phyloP scores from a whole-genome alignment of 2,888 invertebrate species.

The Tinea semifulvella region DNA sequence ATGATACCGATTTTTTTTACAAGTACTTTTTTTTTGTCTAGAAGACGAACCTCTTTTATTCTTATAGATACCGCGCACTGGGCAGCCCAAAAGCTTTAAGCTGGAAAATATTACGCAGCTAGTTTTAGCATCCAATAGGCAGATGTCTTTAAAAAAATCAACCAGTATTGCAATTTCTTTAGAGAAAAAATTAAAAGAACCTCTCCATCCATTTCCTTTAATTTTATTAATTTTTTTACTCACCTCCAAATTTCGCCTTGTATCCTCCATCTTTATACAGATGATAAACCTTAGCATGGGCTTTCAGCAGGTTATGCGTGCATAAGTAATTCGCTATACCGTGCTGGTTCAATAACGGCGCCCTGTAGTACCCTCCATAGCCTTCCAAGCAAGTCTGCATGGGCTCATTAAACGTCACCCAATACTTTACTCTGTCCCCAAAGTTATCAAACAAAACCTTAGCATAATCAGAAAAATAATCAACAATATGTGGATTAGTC shows the following conservation, averaged over 20 bases:
- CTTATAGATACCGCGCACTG: too few relatives aligned
- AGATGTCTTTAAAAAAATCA: too few relatives aligned
- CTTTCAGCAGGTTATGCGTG: constrained; percentile 75
- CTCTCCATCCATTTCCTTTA: too few relatives aligned
- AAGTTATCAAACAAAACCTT: constrained; percentile 68
- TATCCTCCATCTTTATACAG: constrained; percentile 69
- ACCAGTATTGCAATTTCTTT: too few relatives aligned
- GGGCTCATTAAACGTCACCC: constrained; percentile 85
- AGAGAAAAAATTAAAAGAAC: too few relatives aligned
- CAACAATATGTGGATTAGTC: constrained; percentile 71
- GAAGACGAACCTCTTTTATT: too few relatives aligned
- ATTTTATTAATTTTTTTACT: too few relatives aligned
- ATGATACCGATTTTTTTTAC: too few relatives aligned
- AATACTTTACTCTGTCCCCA: constrained; percentile 71
- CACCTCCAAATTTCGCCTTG: constrained; percentile 62
- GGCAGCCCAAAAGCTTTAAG: too few relatives aligned
- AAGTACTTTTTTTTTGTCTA: too few relatives aligned
- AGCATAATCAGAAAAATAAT: constrained; percentile 72
- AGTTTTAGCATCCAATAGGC: too few relatives aligned
- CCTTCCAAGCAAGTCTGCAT: constrained; percentile 63
- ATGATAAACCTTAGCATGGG: constrained; percentile 76
- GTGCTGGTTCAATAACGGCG: constrained; percentile 66
- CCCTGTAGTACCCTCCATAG: constrained; percentile 68
- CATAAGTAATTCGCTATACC: constrained; percentile 74
- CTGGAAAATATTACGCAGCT: too few relatives aligned